Base-by-base conservation (phyloP, 2,888 invertebrate genomes). In the Tetranychus truncatus region DNA sequence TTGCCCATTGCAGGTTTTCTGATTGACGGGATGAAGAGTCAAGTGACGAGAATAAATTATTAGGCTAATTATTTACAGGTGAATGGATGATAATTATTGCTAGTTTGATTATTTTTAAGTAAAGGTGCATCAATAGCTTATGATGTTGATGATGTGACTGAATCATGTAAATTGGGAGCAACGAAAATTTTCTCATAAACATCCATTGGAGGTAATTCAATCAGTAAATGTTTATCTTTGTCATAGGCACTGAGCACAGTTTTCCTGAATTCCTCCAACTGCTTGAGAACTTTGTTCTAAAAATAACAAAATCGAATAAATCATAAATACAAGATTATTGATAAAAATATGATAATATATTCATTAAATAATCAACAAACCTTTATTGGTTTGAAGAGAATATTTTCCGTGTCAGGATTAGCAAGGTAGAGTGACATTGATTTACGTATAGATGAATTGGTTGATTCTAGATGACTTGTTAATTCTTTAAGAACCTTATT, bases 391-490 rank as follows among this genome's bases (percentile, higher is more conserved):
- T 94, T 87, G 80, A 97, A 95, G 11, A 99, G 86, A 80, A 99
- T 96, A 80, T 93, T 92, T 83, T 99, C 97, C 0, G 97, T 97
- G 82, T 99, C 97, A 79, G 90, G 88, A 83, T 96, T 97, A 18
- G 96, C 92, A 75, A 99, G 86, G 83, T 99, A 99, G 1, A 99
- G 86, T 78, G 92, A 89, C 93, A 97, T 94, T 18, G 91, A 90
- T 6, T 90, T 87, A 81, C 94, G 92, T 20, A 96, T 84, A 7
- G 86, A 85, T 69, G 69, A 69, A 69, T 24, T n/a, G 3, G 69
- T 24, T 24, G 69, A 6, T 11, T 9, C 21, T 11, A 69, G 21
- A 8, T 69, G 20, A 24, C 11, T 11, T 6, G 18, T 69, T 21
- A 69, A 11, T 69, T 69, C 69, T 7, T 11, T 6, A 20, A 69